Base-by-base conservation (phyloP, 2,797 vertebrate genomes). In the Coregonus ussuriensis region DNA sequence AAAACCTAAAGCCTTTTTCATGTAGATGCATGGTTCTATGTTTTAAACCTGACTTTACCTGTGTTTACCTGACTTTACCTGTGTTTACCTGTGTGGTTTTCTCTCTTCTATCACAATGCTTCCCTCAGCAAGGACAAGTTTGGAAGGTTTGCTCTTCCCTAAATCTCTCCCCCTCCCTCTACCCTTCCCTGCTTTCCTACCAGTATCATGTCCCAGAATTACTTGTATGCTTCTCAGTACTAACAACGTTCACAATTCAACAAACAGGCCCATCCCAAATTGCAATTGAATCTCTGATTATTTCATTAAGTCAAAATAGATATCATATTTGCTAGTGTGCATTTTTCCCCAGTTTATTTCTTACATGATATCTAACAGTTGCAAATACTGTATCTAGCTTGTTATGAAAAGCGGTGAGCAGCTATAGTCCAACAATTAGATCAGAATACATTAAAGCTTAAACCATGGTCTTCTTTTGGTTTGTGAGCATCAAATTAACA, bases 71-170 rank as follows among this genome's bases (percentile, higher is more conserved):
- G 6, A 9, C 18, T 18, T 90, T 92, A 86, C 89, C 80, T 92
- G 89, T 95, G 93, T 94, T 95, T 92, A 93, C 92, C 67, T 71
- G 88, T 95, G 91, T 95, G 92, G 93, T 95, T 94, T 90, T 93
- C 77, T 98, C 97, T 96, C 95, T 96, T 98, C 96, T 94, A 94
- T 99, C 97, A 95, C 97, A 98, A 97, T 97, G 97, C 98, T 97
- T 98, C 95, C 96, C 94, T 84, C 98, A 99, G 98, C 98, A 99
- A 99, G 98, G 98, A 99, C 98, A 99, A 99, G 98, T 99, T 97
- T 99, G 98, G 98, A 99, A 99, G 98, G 98, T 99, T 99, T 99
- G 98, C 98, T 98, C 98, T 98, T 93, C 91, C 95, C 94, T 53
- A 47, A 31, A 15, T 68, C 66, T 68, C 31, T 63, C 59, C n/a